Evolutionary conservation across 2,113 vertebrate species (phyloP).

Genomic region (Pithys albifrons): DNA sequence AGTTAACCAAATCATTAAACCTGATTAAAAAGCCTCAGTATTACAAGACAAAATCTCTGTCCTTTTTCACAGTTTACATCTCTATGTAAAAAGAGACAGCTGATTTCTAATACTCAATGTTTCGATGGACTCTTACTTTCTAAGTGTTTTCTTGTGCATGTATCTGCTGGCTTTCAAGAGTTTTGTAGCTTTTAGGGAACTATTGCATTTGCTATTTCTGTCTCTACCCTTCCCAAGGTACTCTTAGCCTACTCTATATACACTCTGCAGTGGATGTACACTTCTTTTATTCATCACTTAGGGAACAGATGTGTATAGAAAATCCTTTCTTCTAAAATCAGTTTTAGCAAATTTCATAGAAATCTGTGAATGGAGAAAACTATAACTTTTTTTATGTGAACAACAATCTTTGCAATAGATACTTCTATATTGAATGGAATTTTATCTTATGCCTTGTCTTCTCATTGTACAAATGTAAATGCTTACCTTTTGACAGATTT

Average conservation of each 20-base stretch:
- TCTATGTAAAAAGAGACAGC: neutral
- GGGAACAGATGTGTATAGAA: neutral
- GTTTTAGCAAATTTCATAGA: neutral
- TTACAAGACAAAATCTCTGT: neutral
- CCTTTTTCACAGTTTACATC: neutral
- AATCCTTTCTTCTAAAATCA: neutral
- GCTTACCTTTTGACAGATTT: neutral
- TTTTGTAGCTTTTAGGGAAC: neutral
- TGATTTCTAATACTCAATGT: neutral
- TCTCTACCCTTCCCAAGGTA: neutral
- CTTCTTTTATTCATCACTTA: neutral
- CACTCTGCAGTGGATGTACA: neutral
- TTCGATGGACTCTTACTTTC: neutral
- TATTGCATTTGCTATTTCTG: neutral
- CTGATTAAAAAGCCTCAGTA: neutral
- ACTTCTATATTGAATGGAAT: neutral
- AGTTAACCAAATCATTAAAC: neutral
- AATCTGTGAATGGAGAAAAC: neutral
- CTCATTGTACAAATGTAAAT: neutral
- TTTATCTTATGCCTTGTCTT: neutral
- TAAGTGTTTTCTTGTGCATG: neutral
- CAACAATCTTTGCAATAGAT: neutral
- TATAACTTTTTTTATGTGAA: rapidly evolving
- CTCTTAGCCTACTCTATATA: neutral
- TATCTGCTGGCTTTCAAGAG: neutral